These are phyloP conservation scores for Eurypyga helias DNA, from an alignment of 2,113 vertebrate species.

Conservation along the genomic window DNA sequence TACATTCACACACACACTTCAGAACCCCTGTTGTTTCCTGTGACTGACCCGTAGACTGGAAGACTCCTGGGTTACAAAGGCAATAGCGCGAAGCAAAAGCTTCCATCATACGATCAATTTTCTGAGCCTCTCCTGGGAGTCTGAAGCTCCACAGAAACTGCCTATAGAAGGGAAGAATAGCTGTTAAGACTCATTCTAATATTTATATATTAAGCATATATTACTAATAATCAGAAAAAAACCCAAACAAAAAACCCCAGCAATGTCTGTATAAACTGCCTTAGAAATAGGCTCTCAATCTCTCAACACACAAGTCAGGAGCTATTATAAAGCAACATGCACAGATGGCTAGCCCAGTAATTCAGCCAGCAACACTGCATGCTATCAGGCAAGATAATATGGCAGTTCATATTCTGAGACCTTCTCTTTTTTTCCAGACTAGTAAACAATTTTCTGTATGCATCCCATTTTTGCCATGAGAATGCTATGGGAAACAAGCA, in stretches of 20 bases:
- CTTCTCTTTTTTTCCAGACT: constrained; percentile 36
- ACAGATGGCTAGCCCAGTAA: constrained; percentile 63
- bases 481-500: constrained; percentile 10
- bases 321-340: constrained; percentile 60
- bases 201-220: not conserved
- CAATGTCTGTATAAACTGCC: not conserved
- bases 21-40: not conserved
- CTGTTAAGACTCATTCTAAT: not conserved
- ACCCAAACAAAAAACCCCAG: not conserved
- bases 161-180: constrained; percentile 61
- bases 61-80: constrained; percentile 95
- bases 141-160: constrained; percentile 99
- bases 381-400: constrained; percentile 61
- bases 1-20: not conserved
- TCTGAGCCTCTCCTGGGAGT: constrained; percentile 96
- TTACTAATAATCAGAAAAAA: not conserved
- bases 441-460: constrained; percentile 62
- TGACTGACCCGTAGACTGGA: constrained; percentile 95
- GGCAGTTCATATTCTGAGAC: constrained; percentile 27
- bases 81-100: constrained; percentile 96
- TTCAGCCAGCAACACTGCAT: constrained; percentile 65
- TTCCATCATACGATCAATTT: constrained; percentile 99
- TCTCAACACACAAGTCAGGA: constrained; percentile 50
- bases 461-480: constrained; percentile 65
- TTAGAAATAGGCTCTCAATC: constrained; percentile 26